Percentiles rank a stretch among this genome's conserved stretches.
These are phyloP conservation scores for Echeneis naucrates DNA, from an alignment of 2,797 vertebrate species.

Conservation along the genomic window DNA sequence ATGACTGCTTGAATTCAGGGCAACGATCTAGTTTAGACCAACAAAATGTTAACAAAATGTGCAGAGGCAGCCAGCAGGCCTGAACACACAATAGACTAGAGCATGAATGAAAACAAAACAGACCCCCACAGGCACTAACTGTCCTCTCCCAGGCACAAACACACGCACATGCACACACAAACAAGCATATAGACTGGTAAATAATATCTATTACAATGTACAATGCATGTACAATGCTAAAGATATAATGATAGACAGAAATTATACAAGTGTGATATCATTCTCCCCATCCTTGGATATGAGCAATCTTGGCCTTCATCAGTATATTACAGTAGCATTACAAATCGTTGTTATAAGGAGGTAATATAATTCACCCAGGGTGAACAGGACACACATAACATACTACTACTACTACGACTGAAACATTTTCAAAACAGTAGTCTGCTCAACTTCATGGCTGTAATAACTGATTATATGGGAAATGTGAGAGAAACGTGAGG, in stretches of 20 bases:
- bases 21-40: slow-evolving; percentile 52
- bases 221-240: slow-evolving; percentile 8
- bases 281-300: slow-evolving; percentile 3
- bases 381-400: slow-evolving; percentile 18
- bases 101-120: slow-evolving; percentile 74
- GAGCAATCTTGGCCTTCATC: background rate
- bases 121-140: slow-evolving; percentile 35
- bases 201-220: slow-evolving; percentile 36
- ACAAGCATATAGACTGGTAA: slow-evolving; percentile 40
- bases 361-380: slow-evolving; percentile 16
- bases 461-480: slow-evolving; percentile 48
- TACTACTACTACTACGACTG: slow-evolving; percentile 15
- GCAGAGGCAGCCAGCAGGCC: slow-evolving; percentile 65
- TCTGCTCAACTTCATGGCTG: slow-evolving; percentile 31
- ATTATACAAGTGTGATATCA: background rate
- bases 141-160: slow-evolving; percentile 20
- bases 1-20: slow-evolving; percentile 27
- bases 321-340: background rate
- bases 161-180: slow-evolving; percentile 28
- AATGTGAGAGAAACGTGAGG: slow-evolving; percentile 72
- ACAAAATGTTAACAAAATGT: slow-evolving; percentile 70
- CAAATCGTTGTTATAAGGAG: slow-evolving; percentile 14
- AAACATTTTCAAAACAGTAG: slow-evolving; percentile 24
- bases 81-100: slow-evolving; percentile 63
- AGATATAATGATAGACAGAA: slow-evolving; percentile 1